Percentiles rank a stretch among this genome's conserved stretches.
phyloP scores from a whole-genome alignment of 2,888 invertebrate genomes.

The Chaetogeoica ovagalla region DNA sequence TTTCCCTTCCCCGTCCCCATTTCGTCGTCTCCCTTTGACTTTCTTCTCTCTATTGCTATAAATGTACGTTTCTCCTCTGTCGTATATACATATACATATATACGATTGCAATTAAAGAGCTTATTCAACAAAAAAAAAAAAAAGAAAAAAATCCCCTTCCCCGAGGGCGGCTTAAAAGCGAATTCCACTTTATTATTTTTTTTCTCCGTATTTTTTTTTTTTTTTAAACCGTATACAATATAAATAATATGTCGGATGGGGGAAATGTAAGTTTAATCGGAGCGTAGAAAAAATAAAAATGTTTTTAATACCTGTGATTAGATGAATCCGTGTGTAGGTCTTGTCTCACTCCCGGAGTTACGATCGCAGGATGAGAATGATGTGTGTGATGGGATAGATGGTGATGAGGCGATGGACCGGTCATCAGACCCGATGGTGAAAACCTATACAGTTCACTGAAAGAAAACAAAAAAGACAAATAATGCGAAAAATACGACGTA shows the following conservation, averaged over 20 bases:
- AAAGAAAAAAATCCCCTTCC: constrained; percentile 14
- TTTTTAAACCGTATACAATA: background rate
- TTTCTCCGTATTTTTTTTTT: constrained; percentile 5
- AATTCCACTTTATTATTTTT: constrained; percentile 35
- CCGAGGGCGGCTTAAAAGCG: constrained; percentile 17
- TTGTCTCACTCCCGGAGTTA: constrained; percentile 76
- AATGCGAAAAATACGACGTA: background rate
- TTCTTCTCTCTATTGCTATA: background rate
- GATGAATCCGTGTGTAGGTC: constrained; percentile 66
- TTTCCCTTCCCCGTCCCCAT: background rate
- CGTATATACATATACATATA: background rate
- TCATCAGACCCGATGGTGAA: constrained; percentile 83
- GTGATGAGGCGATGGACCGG: constrained; percentile 67
- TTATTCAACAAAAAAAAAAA: constrained; percentile 33
- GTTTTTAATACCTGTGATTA: constrained; percentile 69
- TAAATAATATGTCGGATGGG: no score
- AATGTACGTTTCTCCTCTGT: background rate
- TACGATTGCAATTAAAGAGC: constrained; percentile 49
- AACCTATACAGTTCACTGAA: constrained; percentile 74
- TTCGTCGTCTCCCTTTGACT: constrained; percentile 10
- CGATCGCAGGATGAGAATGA: constrained; percentile 80
- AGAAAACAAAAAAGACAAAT: constrained; percentile 51
- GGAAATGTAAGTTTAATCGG: background rate
- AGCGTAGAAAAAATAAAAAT: constrained; percentile 33
- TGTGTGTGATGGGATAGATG: constrained; percentile 72